Evolutionary conservation across 2,888 invertebrate genomes (phyloP), one percentile per base, ranked within the genome.

Genomic region (Drosophila testacea): DNA sequence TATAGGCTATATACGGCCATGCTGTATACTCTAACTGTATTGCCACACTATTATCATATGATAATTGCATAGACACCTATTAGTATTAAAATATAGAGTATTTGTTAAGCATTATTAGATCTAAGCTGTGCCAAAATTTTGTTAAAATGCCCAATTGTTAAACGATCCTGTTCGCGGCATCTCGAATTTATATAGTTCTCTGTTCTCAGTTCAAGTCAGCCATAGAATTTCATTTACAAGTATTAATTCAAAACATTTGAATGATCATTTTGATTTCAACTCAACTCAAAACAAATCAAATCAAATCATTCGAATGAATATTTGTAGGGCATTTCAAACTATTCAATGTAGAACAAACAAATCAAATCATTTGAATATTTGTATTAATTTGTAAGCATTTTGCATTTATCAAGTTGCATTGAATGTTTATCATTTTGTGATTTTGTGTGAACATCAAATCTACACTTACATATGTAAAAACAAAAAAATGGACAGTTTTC

Each of bases 111-210:
- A 54, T 68, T 57, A 27, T 60, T 57, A 57, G 70, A 68, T 70
- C 69, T 77, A 83, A 85, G 81, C 60, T 86, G 81, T 83, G 83
- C 80, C 85, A 82, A 88, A 87, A 82, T 71, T 57, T 56, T 22
- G 56, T 56, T 55, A 55, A 55, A 55, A 22, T 41, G 10, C n/a
- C 11, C 27, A 50, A 69, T 69, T 76, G 72, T 75, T 75, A 74
- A 69, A 56, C 60, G 34, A 16, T 39, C 16, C 16, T 16, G 16
- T 16, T 16, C 16, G 16, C 16, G 22, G 22, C 22, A 22, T 41
- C 34, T 30, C 57, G 28, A 61, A 52, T 52, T 61, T 51, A 50
- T 51, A 28, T 36, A 30, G 5, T 27, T 39, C 10, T 39, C 27
- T 55, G 30, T 34, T 44, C 30, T 39, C 38, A 63, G 22, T 51